These are phyloP conservation scores for Acrossocheilus wenchowensis DNA, from an alignment of 2,797 vertebrate species.

Conservation along the genomic window DNA sequence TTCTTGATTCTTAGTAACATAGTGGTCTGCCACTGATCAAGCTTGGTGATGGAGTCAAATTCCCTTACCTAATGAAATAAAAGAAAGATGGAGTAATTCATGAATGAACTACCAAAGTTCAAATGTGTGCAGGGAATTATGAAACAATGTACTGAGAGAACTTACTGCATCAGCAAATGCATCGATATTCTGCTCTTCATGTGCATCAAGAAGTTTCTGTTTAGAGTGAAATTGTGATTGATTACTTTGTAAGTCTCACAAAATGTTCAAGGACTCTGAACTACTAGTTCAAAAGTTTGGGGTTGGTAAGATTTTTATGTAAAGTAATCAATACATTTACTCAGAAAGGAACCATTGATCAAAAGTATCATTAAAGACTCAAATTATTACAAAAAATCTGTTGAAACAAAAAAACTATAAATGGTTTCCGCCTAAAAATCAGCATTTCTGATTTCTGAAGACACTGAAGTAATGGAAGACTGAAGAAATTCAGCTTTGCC, in stretches of 20 bases:
- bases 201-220: slow-evolving; percentile 81
- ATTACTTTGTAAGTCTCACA: background rate
- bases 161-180: slow-evolving; percentile 81
- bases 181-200: slow-evolving; percentile 82
- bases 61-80: slow-evolving; percentile 78
- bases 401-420: background rate
- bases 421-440: background rate
- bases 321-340: background rate
- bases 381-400: background rate
- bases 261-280: background rate
- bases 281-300: background rate
- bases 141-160: slow-evolving; percentile 22
- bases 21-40: slow-evolving; percentile 86
- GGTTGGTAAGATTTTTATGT: background rate
- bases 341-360: background rate
- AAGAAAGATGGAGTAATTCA: background rate
- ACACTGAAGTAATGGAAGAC: no score
- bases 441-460: background rate
- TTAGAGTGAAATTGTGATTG: slow-evolving; percentile 18
- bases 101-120: background rate
- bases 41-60: slow-evolving; percentile 79
- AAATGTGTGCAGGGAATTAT: background rate
- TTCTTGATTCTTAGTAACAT: slow-evolving; percentile 84
- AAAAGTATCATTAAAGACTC: background rate
- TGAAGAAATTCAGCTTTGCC: background rate